Evolutionary conservation across 2,113 vertebrate genomes (phyloP), one percentile per base, ranked within the genome.

Genomic region (Brevimyrus niger): DNA sequence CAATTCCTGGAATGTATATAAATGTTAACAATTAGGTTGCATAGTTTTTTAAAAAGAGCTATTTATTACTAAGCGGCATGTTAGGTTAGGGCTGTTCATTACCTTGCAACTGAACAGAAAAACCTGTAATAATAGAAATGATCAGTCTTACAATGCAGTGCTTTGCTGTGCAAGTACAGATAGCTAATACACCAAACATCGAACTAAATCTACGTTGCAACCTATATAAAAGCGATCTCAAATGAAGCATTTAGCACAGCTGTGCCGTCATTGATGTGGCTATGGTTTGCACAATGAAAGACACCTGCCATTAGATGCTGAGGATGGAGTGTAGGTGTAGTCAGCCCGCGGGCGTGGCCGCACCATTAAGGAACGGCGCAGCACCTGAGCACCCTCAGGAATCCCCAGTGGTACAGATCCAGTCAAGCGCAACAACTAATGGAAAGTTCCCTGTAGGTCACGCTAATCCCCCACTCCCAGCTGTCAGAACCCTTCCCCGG

Each of bases 351-450:
- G 44, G 82, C 5, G 17, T 15, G n/a, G 50, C 27, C 5, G 2
- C 47, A 38, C 48, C 85, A 35, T 53, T 35, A 84, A n/a, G 13
- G 50, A 23, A 10, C 1, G 7, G 50, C 38, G 19, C 4, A 3
- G 13, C 85, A 87, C 13, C 48, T 87, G 53, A 27, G 21, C 82
- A 53, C 3, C 23, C 9, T 17, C 44, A 53, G 50, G 15, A 53
- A 53, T 19, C 4, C 38, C 13, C 21, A 23, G 84, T 27, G 17
- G 55, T 23, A 35, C 7, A 11, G 19, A 84, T 73, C 9, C 55
- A 73, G 93, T 92, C 91, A 91, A 88, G 89, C 88, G 51, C 91
- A 92, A 94, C 92, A 94, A 93, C 91, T 93, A 91, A 90, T 90
- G 91, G 90, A 90, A 89, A 91, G 92, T 92, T 90, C 91, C 92